Evolutionary conservation across 2,113 vertebrate genomes (phyloP), one percentile per base, ranked within the genome.

Genomic region (Cnemophilus loriae): DNA sequence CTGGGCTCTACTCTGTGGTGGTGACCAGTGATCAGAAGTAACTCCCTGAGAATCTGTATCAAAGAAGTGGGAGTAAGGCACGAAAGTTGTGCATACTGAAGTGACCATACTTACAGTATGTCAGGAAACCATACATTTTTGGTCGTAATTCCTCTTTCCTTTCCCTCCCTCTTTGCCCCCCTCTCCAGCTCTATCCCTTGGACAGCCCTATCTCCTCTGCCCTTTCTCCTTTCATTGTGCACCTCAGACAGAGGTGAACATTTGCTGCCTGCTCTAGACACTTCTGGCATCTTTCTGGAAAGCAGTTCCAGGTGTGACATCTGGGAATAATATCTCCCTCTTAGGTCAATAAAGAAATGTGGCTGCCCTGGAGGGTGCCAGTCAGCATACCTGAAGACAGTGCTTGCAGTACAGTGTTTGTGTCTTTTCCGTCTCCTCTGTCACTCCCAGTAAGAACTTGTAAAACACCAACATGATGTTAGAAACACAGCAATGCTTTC

Each of bases 21-120:
- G 44, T 4, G 1, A 42, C 5, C 12, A 1, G 30, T 5, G 2
- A 22, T 35, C 53, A 56, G 61, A 71, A 63, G 5, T 50, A 63
- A 60, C 56, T 86, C 44, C 16, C 9, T 42, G 13, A 47, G 27
- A 68, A 32, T 53, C 3, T 7, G 4, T 41, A 28, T 49, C 11
- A 44, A 73, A 71, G 26, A 10, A 13, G 8, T 60, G 46, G 21
- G 59, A 78, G 22, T 41, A 76, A 84, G 50, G 20, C 21, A 69
- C 0, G 1, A 4, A 60, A 33, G 11, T 11, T 56, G 10, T 52
- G 6, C 4, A 0, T 27, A 16, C 12, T 11, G 49, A 85, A 52
- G 30, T 63, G 39, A 16, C 30, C 5, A 5, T 65, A 9, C 17
- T 57, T 76, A 55, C 1, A 55, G 26, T 67, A 27, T 7, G 6